Evolutionary conservation across 2,888 invertebrate species (phyloP), one percentile per base, ranked within the genome.

Genomic region (Orthosia cruda): DNA sequence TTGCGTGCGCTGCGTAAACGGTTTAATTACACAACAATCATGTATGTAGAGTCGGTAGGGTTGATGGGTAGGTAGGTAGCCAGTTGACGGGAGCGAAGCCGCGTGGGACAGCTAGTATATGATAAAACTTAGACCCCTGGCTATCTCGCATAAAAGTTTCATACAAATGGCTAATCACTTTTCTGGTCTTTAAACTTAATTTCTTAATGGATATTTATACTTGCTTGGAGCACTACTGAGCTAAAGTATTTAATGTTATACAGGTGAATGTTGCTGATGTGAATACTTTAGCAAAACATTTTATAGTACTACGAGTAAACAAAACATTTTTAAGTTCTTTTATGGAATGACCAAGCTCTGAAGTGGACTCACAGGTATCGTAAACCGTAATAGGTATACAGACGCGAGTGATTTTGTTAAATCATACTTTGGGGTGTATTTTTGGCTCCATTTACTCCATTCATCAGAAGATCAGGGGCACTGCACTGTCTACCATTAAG

Each of bases 131-230:
- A 66, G 58, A 75, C 66, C 63, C 15, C 67, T 75, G 52, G 59
- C 71, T n/a, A 71, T 80, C 9, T 50, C 4, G 4, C 26, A 20
- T 2, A 26, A 49, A 63, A 49, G 47, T 52, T 67, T 23, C 16
- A n/a, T 20, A 75, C 32, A 75, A 64, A 74, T 63, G 15, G 32
- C 62, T 58, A 18, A 63, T 23, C n/a, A 52, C 54, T 73, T 64
- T 63, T 58, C 72, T 66, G 16, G 11, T 61, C 20, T 61, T 47
- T n/a, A 55, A 47, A 64, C 11, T 61, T 64, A 64, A 75, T 80
- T 80, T 71, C 69, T 62, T 63, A 63, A 63, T 80, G 55, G 58
- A 71, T 74, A 70, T 50, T 69, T 70, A 80, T 74, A 50, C 13
- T 66, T 1, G 74, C 80, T 79, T 62, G 52, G 20, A 65, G 74